Base-by-base conservation (phyloP, 2,797 vertebrate genomes). In the Tauraco hartlaubi region DNA sequence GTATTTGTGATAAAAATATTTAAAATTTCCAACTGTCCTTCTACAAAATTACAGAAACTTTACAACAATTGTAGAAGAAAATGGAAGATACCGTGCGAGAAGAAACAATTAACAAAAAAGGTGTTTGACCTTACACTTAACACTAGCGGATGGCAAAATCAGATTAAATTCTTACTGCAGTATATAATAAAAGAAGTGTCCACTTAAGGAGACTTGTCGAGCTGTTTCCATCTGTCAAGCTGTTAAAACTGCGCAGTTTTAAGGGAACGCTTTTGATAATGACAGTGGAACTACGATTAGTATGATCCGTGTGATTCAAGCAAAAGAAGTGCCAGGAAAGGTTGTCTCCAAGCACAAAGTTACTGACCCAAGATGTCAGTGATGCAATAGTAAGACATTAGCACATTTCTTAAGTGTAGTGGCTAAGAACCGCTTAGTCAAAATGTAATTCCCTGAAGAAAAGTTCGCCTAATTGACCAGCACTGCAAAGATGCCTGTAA, bases 401-500 rank as follows among this genome's bases (percentile, higher is more conserved):
- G 58, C 71, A 80, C 69, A 61, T 69, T 89, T 72, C 91, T 93
- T 26, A 82, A 90, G 78, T 39, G 18, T 25, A 25, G 33, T 61
- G 63, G 72, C 75, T 73, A 71, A 74, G 73, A 79, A 83, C 61
- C 80, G 74, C 80, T 95, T 77, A 86, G 69, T 17, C 85, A 58
- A 85, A 66, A 66, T 8, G 31, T 29, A 48, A 54, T 82, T 74
- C 72, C 52, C 51, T 41, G 76, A 79, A 58, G 41, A 88, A 88
- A 92, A 91, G 87, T 83, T 92, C 46, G 5, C 54, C 49, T 71
- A 88, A 92, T 81, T 93, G 88, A 71, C 33, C 72, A 23, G 48
- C 4, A 56, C 82, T 49, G 35, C 52, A 69, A 39, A 85, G 84
- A 95, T 88, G 88, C 44, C 92, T 87, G 72, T 23, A 62, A 94